Percentiles rank a stretch among this genome's conserved stretches.
These are phyloP conservation scores for Zaprionus tsacasi DNA, from an alignment of 1,140 invertebrate genomes.

Conservation along the genomic window DNA sequence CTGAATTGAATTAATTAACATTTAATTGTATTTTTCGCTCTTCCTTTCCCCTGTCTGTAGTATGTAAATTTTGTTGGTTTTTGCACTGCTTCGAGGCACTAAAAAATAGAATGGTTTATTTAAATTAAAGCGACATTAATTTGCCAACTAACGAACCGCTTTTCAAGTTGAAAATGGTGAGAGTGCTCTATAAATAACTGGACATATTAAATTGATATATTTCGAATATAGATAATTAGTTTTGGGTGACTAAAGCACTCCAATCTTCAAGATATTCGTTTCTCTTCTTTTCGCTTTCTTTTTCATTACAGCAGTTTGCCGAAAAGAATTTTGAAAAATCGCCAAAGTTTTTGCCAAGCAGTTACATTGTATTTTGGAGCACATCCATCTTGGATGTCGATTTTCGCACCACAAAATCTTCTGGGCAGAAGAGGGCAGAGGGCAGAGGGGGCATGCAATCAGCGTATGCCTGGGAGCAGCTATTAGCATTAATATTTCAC, in stretches of 20 bases:
- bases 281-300: background rate
- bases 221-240: background rate
- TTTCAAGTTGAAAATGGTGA: background rate
- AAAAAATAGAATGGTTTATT: background rate
- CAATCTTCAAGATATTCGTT: background rate
- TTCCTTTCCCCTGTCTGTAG: background rate
- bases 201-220: background rate
- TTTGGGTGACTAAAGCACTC: no score
- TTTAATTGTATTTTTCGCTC: conserved; percentile 4
- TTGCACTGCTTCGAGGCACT: background rate
- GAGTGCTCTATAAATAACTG: background rate
- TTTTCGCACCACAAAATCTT: background rate
- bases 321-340: conserved; percentile 14
- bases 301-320: background rate
- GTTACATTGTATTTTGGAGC: conserved; percentile 19
- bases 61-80: conserved; percentile 3
- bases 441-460: conserved; percentile 16
- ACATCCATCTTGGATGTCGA: background rate
- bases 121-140: conserved; percentile 5
- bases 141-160: background rate
- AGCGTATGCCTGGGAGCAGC: conserved; percentile 43
- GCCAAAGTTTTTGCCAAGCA: conserved; percentile 14
- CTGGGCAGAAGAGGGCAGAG: background rate
- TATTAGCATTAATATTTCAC: conserved; percentile 72
- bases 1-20: conserved; percentile 7